These are phyloP conservation scores for Serilophus lunatus DNA, from an alignment of 2,113 vertebrate genomes.

Conservation along the genomic window DNA sequence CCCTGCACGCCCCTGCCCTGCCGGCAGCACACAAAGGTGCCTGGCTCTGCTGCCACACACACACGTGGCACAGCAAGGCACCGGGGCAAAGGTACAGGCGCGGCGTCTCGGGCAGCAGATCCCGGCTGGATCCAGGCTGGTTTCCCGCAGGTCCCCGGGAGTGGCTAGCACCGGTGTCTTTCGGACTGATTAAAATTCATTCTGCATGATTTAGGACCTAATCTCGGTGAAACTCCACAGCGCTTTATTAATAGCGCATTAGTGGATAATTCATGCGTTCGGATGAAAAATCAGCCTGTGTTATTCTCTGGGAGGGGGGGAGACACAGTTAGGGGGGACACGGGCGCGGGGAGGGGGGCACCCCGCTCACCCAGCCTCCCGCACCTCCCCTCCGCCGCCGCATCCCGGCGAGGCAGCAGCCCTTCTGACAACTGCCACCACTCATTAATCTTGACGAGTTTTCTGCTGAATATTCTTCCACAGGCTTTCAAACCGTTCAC, in stretches of 20 bases:
- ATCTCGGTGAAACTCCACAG: slow-evolving; percentile 58
- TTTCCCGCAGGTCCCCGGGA: neutral
- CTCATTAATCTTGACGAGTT: slow-evolving; percentile 97
- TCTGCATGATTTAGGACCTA: slow-evolving; percentile 62
- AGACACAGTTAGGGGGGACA: neutral
- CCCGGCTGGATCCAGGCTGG: neutral
- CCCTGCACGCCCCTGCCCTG: neutral
- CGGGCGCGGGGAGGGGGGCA: neutral
- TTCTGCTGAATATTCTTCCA: slow-evolving; percentile 93
- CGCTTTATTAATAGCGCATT: slow-evolving; percentile 73
- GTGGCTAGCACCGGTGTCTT: neutral
- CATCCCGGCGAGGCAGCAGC: slow-evolving; percentile 54
- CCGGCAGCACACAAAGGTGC: neutral
- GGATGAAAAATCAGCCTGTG: slow-evolving; percentile 59
- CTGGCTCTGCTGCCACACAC: neutral
- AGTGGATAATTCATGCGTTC: slow-evolving; percentile 62
- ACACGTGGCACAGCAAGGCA: neutral
- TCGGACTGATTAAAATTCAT: slow-evolving; percentile 55
- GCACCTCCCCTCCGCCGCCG: neutral
- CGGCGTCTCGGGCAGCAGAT: neutral
- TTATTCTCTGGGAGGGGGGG: neutral
- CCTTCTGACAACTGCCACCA: slow-evolving; percentile 83
- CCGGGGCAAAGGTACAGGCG: neutral
- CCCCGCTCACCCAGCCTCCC: slow-evolving; percentile 10
- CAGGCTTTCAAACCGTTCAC: slow-evolving; percentile 91